Percentiles rank a stretch among this genome's conserved stretches.
These are phyloP conservation scores for Morpho deidamia DNA, from an alignment of 2,888 invertebrate genomes.

Conservation along the genomic window DNA sequence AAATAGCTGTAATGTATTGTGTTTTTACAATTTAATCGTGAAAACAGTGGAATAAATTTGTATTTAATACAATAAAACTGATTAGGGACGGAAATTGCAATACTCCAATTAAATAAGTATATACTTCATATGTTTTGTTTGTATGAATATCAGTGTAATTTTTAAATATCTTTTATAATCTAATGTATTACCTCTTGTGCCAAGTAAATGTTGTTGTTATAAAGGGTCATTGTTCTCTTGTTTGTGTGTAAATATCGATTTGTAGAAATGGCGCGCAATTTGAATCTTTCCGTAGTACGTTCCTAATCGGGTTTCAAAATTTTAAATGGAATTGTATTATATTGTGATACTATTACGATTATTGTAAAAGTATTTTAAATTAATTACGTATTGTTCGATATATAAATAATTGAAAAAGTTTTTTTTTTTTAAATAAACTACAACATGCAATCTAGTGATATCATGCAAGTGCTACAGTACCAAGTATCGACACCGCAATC, in stretches of 20 bases:
- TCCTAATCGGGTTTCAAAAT: no score
- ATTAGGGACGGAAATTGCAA: background rate
- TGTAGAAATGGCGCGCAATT: constrained; percentile 57
- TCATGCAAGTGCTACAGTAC: constrained; percentile 83
- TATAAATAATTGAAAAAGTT: no score
- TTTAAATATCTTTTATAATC: background rate
- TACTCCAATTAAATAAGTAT: background rate
- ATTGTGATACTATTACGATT: no score
- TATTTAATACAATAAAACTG: constrained; percentile 1
- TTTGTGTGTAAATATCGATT: constrained; percentile 60
- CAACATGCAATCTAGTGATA: constrained; percentile 53
- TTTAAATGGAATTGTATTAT: no score
- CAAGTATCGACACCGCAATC: constrained; percentile 76
- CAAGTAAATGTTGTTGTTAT: constrained; percentile 31
- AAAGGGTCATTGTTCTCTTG: constrained; percentile 56
- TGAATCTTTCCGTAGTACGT: constrained; percentile 30
- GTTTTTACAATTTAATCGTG: background rate
- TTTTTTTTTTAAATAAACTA: background rate
- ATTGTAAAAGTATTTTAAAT: no score
- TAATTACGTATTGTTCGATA: no score
- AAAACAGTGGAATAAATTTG: background rate
- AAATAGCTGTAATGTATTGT: background rate
- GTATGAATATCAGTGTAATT: background rate
- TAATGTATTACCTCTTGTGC: background rate
- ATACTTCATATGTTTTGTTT: background rate